Conservation (phyloP, 2,888 invertebrate genomes). For the Ellobium chinense region DNA sequence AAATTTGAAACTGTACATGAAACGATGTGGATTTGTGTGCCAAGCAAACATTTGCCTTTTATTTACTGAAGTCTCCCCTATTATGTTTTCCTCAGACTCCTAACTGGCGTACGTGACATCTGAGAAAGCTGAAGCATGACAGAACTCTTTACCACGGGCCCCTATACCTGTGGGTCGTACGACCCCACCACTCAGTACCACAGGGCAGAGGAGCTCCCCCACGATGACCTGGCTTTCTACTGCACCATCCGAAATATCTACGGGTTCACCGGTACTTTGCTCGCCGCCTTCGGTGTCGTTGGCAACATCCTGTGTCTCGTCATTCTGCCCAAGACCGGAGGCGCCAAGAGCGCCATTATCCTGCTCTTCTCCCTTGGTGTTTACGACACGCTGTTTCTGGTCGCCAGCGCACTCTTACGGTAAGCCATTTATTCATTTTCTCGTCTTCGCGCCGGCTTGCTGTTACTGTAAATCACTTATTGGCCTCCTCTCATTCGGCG, state of each 20-base stretch:
- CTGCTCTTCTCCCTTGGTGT: slow-evolving; percentile 41
- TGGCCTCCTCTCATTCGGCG: no score
- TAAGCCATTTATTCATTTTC: no score
- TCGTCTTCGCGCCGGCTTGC: no score
- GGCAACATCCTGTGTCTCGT: slow-evolving; percentile 44
- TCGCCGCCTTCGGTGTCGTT: slow-evolving; percentile 31
- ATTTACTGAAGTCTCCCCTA: no score
- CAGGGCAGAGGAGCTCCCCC: background rate
- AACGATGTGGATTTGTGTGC: no score
- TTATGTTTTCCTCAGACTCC: no score
- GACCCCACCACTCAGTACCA: slow-evolving; percentile 24
- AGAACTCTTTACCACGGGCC: slow-evolving; percentile 41
- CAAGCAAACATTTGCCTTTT: no score
- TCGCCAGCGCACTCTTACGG: slow-evolving; percentile 31
- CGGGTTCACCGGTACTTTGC: slow-evolving; percentile 35
- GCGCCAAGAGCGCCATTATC: slow-evolving; percentile 41
- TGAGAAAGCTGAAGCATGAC: slow-evolving; percentile 36
- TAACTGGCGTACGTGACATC: no score
- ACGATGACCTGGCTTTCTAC: slow-evolving; percentile 18
- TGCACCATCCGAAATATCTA: slow-evolving; percentile 42
- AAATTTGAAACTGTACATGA: no score
- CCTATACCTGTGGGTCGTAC: slow-evolving; percentile 42
- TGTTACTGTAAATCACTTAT: no score
- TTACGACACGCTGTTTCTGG: slow-evolving; percentile 45
- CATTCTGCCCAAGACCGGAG: slow-evolving; percentile 46